phyloP scores from a whole-genome alignment of 1,140 invertebrate species.

The Globodera ellingtonae region DNA sequence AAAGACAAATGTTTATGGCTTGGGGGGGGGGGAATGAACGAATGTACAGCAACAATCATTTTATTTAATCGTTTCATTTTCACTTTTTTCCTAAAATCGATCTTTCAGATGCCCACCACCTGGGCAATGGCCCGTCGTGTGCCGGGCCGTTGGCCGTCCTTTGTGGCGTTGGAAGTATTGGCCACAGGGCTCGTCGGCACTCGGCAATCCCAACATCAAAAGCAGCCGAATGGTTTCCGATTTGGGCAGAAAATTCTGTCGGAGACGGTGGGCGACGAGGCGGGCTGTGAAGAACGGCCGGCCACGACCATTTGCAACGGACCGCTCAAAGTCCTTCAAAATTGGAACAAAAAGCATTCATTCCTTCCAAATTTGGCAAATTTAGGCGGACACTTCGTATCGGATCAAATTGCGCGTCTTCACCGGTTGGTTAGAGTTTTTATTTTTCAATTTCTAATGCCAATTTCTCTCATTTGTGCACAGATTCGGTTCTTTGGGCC shows the following conservation, averaged over 20 bases:
- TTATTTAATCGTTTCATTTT: too few species aligned
- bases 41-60: too few species aligned
- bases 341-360: neutral
- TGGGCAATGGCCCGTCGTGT: slow-evolving; percentile 4
- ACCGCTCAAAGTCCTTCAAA: slow-evolving; percentile 46
- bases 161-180: slow-evolving; percentile 47
- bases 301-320: slow-evolving; percentile 55
- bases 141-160: slow-evolving; percentile 53
- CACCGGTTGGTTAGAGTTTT: slow-evolving; percentile 3
- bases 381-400: slow-evolving; percentile 11
- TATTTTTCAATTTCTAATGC: slow-evolving; percentile 54
- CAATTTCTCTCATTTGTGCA: slow-evolving; percentile 54
- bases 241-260: slow-evolving; percentile 21
- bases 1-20: too few species aligned
- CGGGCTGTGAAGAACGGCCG: slow-evolving; percentile 41
- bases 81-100: too few species aligned
- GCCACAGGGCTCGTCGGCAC: neutral
- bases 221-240: neutral
- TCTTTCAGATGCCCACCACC: neutral
- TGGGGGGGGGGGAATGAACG: too few species aligned
- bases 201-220: neutral
- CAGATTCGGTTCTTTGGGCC: slow-evolving; percentile 56
- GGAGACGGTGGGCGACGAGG: slow-evolving; percentile 49
- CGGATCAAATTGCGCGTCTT: slow-evolving; percentile 12
- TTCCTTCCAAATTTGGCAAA: neutral